Conservation (phyloP, 2,797 vertebrate genomes). For the Somateria mollissima region DNA sequence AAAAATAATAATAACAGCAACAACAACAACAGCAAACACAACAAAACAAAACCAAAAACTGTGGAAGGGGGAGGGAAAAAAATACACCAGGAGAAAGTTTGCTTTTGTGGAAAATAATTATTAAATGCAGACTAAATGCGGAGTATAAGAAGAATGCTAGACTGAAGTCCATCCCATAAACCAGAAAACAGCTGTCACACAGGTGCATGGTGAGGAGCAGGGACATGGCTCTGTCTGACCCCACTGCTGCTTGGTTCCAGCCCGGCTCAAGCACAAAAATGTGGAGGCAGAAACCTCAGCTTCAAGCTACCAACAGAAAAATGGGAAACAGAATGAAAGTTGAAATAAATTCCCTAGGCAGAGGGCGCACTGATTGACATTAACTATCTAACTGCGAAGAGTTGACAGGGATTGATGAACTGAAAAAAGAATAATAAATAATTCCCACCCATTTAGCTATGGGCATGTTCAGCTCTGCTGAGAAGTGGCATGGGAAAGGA, state of each 20-base stretch:
- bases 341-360: background rate
- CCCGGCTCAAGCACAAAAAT: background rate
- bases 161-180: background rate
- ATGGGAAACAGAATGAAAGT: background rate
- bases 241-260: background rate
- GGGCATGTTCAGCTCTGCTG: background rate
- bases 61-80: background rate
- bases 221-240: background rate
- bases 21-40: too few relatives aligned
- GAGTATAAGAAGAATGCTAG: background rate
- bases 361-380: background rate
- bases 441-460: fast-evolving
- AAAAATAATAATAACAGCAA: too few relatives aligned
- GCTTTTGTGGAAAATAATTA: background rate
- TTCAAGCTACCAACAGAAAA: background rate
- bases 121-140: background rate
- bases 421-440: background rate
- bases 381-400: background rate
- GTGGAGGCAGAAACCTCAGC: background rate
- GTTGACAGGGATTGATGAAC: background rate
- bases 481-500: fast-evolving
- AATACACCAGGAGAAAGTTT: background rate
- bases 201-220: background rate
- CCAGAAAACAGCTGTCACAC: background rate
- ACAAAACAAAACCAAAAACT: too few relatives aligned